Conservation (phyloP, 2,888 invertebrate genomes). For the Rotaria macrura region DNA sequence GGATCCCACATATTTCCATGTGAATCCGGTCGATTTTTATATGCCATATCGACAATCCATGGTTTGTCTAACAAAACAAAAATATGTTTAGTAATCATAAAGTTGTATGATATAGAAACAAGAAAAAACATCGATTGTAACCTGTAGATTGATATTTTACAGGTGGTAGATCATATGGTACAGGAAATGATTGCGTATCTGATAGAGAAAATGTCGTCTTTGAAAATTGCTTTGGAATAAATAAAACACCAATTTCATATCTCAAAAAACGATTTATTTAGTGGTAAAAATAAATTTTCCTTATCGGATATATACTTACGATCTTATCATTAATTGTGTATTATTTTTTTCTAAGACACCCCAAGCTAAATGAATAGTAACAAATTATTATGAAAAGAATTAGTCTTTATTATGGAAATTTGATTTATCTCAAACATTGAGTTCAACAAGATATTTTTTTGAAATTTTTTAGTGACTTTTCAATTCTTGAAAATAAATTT, state of each 20-base stretch:
- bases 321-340: slow-evolving; percentile 59
- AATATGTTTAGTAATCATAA: no score
- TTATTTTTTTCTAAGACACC: slow-evolving; percentile 62
- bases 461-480: no score
- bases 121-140: background rate
- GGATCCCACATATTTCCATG: slow-evolving; percentile 17
- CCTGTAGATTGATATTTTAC: slow-evolving; percentile 24
- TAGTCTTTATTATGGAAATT: no score
- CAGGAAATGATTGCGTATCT: slow-evolving; percentile 22
- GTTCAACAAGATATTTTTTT: no score
- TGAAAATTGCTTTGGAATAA: slow-evolving; percentile 25
- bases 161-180: slow-evolving; percentile 33
- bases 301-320: slow-evolving; percentile 56
- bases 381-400: no score
- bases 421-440: no score
- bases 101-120: background rate
- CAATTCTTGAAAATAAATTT: no score
- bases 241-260: slow-evolving; percentile 33
- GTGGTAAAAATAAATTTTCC: background rate
- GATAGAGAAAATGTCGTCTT: background rate
- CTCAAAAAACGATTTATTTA: background rate
- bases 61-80: slow-evolving; percentile 26
- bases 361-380: slow-evolving; percentile 58
- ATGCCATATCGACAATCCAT: slow-evolving; percentile 26
- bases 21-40: background rate